Evolutionary conservation across 2,113 vertebrate species (phyloP).

Genomic region (Nannobrachium achirus): DNA sequence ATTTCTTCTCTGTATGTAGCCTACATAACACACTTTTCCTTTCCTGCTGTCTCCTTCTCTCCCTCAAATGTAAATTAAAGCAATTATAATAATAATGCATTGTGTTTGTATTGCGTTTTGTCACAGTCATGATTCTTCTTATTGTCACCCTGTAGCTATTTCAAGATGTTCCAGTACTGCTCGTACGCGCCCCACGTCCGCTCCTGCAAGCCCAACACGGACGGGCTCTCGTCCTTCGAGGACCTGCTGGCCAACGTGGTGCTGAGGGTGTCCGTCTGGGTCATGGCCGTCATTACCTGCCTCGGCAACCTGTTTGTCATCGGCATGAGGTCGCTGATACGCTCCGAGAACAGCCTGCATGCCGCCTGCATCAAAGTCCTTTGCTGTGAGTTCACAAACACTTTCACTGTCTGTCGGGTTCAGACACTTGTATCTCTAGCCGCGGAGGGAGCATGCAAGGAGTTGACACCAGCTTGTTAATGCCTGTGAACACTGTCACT

Average conservation of each 20-base stretch:
- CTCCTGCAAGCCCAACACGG: conserved; percentile 85
- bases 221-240: conserved; percentile 87
- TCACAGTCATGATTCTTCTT: no score
- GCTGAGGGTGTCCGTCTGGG: conserved; percentile 86
- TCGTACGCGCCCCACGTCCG: conserved; percentile 84
- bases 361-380: conserved; percentile 87
- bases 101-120: no score
- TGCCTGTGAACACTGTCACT: no score
- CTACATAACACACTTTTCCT: background rate
- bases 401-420: background rate
- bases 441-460: no score
- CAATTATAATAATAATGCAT: no score
- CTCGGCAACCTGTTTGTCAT: conserved; percentile 88
- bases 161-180: conserved; percentile 86
- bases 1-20: no score
- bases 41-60: background rate
- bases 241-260: conserved; percentile 85
- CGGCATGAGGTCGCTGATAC: conserved; percentile 85
- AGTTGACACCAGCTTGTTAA: no score
- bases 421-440: no score
- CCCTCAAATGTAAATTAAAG: conserved; percentile 7
- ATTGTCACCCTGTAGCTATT: conserved; percentile 76
- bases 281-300: conserved; percentile 86
- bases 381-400: conserved; percentile 78
- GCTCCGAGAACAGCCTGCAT: conserved; percentile 84